phyloP scores from a whole-genome alignment of 1,140 invertebrate genomes.

The Plectrocnemia conspersa region DNA sequence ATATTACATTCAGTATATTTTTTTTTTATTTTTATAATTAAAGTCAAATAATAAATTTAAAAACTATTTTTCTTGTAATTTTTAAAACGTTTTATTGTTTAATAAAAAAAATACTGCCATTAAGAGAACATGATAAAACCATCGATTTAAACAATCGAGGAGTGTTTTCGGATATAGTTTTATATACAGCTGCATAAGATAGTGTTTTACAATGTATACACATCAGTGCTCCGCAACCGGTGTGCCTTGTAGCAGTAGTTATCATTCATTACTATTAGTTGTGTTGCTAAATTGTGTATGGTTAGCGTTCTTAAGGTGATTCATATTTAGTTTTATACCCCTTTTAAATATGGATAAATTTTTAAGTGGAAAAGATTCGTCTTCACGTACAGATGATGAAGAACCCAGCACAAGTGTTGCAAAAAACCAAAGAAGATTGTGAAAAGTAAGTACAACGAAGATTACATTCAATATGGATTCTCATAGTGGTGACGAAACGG shows the following conservation, averaged over 20 bases:
- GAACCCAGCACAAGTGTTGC: slow-evolving; percentile 27
- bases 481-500: slow-evolving; percentile 16
- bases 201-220: too few relatives aligned
- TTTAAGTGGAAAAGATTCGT: background rate
- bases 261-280: slow-evolving; percentile 8
- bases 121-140: too few relatives aligned
- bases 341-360: slow-evolving; percentile 2
- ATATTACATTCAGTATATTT: too few relatives aligned
- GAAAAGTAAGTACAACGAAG: slow-evolving; percentile 31
- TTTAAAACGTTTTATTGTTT: too few relatives aligned
- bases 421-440: slow-evolving; percentile 26
- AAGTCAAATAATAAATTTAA: too few relatives aligned
- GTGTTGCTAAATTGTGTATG: slow-evolving; percentile 9
- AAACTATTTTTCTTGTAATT: too few relatives aligned
- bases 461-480: slow-evolving; percentile 29
- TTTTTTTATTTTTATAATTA: too few relatives aligned
- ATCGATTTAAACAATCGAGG: too few relatives aligned
- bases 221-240: slow-evolving; percentile 12
- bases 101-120: too few relatives aligned
- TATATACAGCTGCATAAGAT: too few relatives aligned
- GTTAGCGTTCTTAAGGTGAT: background rate
- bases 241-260: background rate
- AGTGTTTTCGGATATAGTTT: too few relatives aligned
- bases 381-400: too few relatives aligned
- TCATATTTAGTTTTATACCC: slow-evolving; percentile 1